Evolutionary conservation across 2,888 invertebrate genomes (phyloP), one percentile per base, ranked within the genome.

Genomic region (Abrostola tripartita): DNA sequence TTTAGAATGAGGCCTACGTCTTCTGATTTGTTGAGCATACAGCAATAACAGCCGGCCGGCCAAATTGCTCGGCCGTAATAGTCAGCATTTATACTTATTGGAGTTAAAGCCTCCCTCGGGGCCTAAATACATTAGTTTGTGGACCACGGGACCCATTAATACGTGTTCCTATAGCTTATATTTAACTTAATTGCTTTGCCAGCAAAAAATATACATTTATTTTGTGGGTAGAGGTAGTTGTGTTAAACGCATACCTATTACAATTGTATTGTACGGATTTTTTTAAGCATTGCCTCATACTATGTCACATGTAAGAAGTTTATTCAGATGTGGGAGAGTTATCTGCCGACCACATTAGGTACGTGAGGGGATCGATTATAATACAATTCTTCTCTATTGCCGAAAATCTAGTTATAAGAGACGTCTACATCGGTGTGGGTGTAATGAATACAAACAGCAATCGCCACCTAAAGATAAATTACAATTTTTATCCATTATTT

Each of bases 51-150:
- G 52, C 63, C 49, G 47, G 49, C 40, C 52, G 44, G 52, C 62
- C 41, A 63, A 68, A 68, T 52, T 66, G 52, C 65, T 51, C 65
- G 64, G 35, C 69, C 55, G 58, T 71, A 71, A 74, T 74, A 68
- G 65, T 68, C 41, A 52, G 52, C 65, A 40, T 67, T 65, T 61
- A 42, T 61, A 54, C 54, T 70, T 71, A 75, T 67, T 71, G 67
- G 61, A 68, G 62, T 63, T 69, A 56, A 67, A 68, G 59, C 52
- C 52, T 64, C 71, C 67, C 75, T 50, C 9, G 71, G 56, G 72
- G 51, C 12, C 60, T 53, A 50, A 40, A 55, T 52, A 60, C 68
- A 72, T 68, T 72, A 65, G 62, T 52, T 47, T 62, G 64, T 51
- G 11, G 37, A 24, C 67, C 59, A 40, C 47, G 55, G 57, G 62